Percentiles rank a stretch among this genome's conserved stretches.
These are phyloP conservation scores for human DNA, from an alignment of 2,113 vertebrate species.

Conservation along the genomic window GRCh38 chr7:55591001-55591500, in stretches of 20 bases:
- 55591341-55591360: not conserved
- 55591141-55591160: accelerated
- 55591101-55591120: too few species aligned
- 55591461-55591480: slow-evolving; percentile 91
- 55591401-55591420: too few species aligned
- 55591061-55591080: accelerated
- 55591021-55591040: not conserved
- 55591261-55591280: slow-evolving; percentile 93
- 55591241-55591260: slow-evolving; percentile 95
- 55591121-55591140: not conserved
- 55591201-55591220: not conserved
- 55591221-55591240: slow-evolving; percentile 91
- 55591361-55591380: not conserved
- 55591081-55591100: too few species aligned
- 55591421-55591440: not conserved
- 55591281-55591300: slow-evolving; percentile 48
- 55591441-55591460: slow-evolving; percentile 93
- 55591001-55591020: slow-evolving; percentile 86
- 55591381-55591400: accelerated
- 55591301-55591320: not conserved
- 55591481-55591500: not conserved
- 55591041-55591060: not conserved
- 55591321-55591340: not conserved
- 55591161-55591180: not conserved
- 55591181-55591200: not conserved